Evolutionary conservation across 2,113 vertebrate species (phyloP), one percentile per base, ranked within the genome.

Genomic region (Apodemus sylvaticus): DNA sequence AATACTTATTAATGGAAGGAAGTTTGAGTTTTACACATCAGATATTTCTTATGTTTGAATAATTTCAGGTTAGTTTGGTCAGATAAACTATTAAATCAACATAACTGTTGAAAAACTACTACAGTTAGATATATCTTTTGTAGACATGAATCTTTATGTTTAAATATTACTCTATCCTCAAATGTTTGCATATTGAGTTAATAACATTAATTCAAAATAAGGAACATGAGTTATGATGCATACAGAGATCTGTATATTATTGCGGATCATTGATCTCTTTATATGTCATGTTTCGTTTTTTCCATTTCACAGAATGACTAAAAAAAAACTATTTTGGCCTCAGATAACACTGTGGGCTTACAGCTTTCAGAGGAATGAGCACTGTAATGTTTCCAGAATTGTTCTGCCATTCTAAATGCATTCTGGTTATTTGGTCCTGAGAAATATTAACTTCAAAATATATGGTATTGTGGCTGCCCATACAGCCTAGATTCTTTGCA

Each of bases 1-100:
- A 98, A 97, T 86, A 95, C 39, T 82, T 48, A 48, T 39, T 34
- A 51, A 66, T 16, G 29, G 24, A 85, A 39, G 53, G 22, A 51
- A 86, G 11, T 60, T 76, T 88, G 19, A 86, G 89, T 87, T 86
- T 36, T 60, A 39, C 48, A 13, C 7, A 34, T 42, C 9, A 77
- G 31, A 29, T 9, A 24, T 31, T 71, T 86, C 91, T 77, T 1
- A 64, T 36, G n/a, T 85, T 77, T 81, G 81, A 91, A 89, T 94
- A 60, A 51, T 39, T 62, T 58, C 31, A 31, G 5, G 4, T 45
- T 87, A 91, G 60, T 58, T 36, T n/a, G 16, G n/a, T 78, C 79
- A 74, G 51, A 83, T 86, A 86, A 91, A 89, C 17, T 71, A 2
- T 62, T 77, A 86, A 86, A 51, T 39, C 29, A 82, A 64, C 45